Evolutionary conservation across 1,140 invertebrate species (phyloP), one percentile per base, ranked within the genome.

Genomic region (Diorhabda sublineata): DNA sequence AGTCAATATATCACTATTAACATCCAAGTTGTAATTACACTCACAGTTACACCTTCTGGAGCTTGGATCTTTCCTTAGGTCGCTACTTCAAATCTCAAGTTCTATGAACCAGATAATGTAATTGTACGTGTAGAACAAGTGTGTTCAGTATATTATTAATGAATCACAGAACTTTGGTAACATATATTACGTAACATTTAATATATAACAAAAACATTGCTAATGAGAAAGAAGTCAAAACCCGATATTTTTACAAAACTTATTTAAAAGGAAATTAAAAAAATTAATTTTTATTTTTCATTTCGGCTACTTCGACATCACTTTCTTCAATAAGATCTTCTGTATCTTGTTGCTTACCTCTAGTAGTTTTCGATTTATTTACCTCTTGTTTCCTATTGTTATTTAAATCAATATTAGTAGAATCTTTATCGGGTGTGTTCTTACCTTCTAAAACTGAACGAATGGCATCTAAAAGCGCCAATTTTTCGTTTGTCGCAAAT

Each of bases 391-490:
- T 62, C 67, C 69, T 72, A 71, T 58, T 72, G 64, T 69, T 74
- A 59, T 70, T 68, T 64, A 69, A 69, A 71, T 74, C 56, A 52
- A 52, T 52, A 52, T 52, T 52, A 52, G 47, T 52, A 52, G 6
- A 8, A 52, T 52, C 47, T 70, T 58, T 74, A 68, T 44, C 45
- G n/a, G 67, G 69, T 58, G 62, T 61, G 11, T 69, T 43, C 75
- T 77, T 84, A 58, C 85, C 82, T 73, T 82, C 83, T 47, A 88
- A 73, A 45, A 85, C 88, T 77, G 84, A 83, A 73, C 85, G 84
- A 69, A 90, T 85, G n/a, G 85, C 83, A 67, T 88, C 83, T 68
- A 89, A 82, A 67, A 89, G 74, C 41, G 71, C 73, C 64, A 86
- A 78, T 5, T 85, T 81, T 5, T 86, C 84, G 69, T 86, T 87